These are phyloP conservation scores for Glyphotaelius pellucidus DNA, from an alignment of 2,888 invertebrate genomes.

Conservation along the genomic window DNA sequence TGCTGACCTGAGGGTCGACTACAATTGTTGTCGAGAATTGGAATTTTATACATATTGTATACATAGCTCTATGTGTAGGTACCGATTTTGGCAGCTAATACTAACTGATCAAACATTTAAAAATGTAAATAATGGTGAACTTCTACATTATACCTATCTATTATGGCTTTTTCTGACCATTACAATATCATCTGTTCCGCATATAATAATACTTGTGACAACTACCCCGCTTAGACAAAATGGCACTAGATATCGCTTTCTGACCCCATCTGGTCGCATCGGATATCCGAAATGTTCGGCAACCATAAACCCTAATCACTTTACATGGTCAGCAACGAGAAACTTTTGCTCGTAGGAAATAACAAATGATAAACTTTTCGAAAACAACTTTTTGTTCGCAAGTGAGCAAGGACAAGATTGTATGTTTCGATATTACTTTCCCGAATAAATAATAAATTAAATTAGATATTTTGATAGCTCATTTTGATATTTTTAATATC, in stretches of 20 bases:
- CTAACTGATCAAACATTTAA: not conserved
- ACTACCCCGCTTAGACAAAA: not conserved
- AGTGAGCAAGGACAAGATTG: not conserved
- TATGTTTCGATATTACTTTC: not conserved
- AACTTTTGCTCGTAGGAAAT: not conserved
- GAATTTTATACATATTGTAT: too few species aligned
- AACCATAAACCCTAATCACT: not conserved
- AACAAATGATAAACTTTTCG: not conserved
- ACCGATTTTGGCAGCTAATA: too few species aligned
- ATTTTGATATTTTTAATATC: not conserved
- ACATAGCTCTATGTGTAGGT: too few species aligned
- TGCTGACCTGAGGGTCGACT: too few species aligned
- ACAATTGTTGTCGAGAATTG: too few species aligned
- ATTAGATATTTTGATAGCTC: not conserved
- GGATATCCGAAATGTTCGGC: not conserved
- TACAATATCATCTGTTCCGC: not conserved
- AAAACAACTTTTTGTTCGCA: not conserved
- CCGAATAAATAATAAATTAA: too few species aligned
- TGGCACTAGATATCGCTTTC: not conserved
- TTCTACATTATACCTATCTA: too few species aligned
- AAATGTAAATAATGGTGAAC: not conserved
- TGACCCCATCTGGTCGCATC: not conserved
- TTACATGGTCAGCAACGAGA: not conserved
- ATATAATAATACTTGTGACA: not conserved
- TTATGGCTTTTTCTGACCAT: not conserved